A percentile compares a stretch with the other conserved stretches of the same genome.
Conservation (phyloP, 2,113 vertebrate genomes). For the Campylorhamphus procurvoides region DNA sequence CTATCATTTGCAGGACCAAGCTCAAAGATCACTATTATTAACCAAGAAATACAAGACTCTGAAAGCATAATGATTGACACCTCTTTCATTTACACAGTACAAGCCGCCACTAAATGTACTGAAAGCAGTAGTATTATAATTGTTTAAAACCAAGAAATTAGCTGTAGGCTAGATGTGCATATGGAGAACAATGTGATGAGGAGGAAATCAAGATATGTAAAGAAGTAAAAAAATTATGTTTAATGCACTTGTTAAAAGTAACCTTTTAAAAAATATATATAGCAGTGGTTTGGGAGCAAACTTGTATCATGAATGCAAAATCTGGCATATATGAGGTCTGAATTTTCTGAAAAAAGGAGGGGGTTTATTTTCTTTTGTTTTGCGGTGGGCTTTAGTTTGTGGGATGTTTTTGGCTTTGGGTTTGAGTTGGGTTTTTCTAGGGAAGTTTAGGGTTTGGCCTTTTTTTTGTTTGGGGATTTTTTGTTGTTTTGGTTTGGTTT, state of each 20-base stretch:
- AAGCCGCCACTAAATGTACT: neutral
- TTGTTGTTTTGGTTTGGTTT: no score
- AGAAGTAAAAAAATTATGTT: neutral
- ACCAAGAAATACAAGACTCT: neutral
- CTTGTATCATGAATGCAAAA: neutral
- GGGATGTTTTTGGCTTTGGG: fast-evolving
- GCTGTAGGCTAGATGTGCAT: neutral
- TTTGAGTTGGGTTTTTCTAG: neutral
- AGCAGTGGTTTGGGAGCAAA: neutral
- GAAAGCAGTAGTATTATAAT: neutral
- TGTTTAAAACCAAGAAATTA: neutral
- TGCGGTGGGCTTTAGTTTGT: neutral
- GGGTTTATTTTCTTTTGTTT: neutral
- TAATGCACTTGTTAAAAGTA: neutral
- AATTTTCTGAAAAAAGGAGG: neutral
- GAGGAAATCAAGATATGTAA: neutral
- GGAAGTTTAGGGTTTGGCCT: fast-evolving
- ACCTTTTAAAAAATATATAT: neutral
- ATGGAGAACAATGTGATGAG: neutral
- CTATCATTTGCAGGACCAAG: neutral
- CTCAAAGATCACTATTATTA: neutral
- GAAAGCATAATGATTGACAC: neutral
- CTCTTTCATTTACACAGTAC: neutral
- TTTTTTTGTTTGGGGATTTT: neutral
- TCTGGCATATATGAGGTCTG: neutral